Evolutionary conservation across 2,888 invertebrate genomes (phyloP), one percentile per base, ranked within the genome.

Genomic region (Sinhomidia bicolor): DNA sequence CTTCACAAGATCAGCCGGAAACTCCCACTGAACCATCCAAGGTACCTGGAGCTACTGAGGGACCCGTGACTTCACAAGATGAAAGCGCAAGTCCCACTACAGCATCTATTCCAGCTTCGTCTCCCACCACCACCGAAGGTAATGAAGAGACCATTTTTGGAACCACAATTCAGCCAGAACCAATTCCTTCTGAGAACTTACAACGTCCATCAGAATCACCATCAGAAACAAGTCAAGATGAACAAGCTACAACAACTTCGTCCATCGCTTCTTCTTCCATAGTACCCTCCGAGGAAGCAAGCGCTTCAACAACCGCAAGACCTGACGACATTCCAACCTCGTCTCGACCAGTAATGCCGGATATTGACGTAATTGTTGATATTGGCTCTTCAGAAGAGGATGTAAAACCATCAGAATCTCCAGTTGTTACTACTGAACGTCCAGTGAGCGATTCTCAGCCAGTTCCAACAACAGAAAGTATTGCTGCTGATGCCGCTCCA

Each of bases 111-210:
- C 14, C 54, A 6, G 51, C 79, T 32, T 60, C 85, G 17, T 68
- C 88, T 2, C 41, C 88, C 6, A 82, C 80, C 10, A 83, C 82
- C n/a, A n/a, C n/a, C n/a, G n/a, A n/a, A n/a, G n/a, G n/a, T n/a
- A n/a, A n/a, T n/a, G n/a, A n/a, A 1, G 81, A 78, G 26, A 14
- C 87, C 12, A 89, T 87, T 44, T 71, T 87, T 26, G 80, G 87
- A 29, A 87, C 87, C 14, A 87, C 87, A 0, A 26, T 36, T 12
- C 29, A 81, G 17, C 87, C 87, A 1, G 82, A 87, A 7, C 29
- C 87, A 23, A 87, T 87, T 65, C 82, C 87, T 12, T 87, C 87
- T 17, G 87, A 87, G 32, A 82, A 87, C 54, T 57, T 87, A 1
- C 81, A 87, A 14, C 68, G 62, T n/a, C 87, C 87, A 32, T 80